Evolutionary conservation across 2,113 vertebrate species (phyloP).

Genomic region (Cyprinodon variegatus): DNA sequence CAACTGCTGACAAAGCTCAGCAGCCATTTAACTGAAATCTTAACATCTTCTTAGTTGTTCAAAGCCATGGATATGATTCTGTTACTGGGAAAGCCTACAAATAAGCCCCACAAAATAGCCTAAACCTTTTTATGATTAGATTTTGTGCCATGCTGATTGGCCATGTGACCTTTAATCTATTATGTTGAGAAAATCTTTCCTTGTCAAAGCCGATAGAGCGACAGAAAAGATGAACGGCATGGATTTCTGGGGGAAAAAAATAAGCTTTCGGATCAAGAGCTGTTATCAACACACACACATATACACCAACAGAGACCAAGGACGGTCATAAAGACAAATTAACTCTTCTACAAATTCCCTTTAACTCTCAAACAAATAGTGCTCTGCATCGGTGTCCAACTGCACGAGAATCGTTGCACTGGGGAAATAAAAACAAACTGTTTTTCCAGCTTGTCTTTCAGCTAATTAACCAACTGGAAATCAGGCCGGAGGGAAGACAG

Average conservation of each 20-base stretch:
- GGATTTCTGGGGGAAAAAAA: conserved; percentile 15
- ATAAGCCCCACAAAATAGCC: conserved; percentile 20
- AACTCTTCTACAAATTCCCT: conserved; percentile 56
- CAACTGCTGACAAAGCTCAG: conserved; percentile 24
- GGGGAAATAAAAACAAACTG: conserved; percentile 73
- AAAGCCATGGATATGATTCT: conserved; percentile 43
- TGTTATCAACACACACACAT: not conserved
- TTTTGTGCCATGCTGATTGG: conserved; percentile 37
- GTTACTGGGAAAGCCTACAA: conserved; percentile 6
- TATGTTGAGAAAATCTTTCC: conserved; percentile 9
- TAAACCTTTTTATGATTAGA: conserved; percentile 31
- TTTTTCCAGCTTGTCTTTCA: conserved; percentile 70
- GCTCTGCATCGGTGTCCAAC: conserved; percentile 44
- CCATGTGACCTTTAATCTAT: conserved; percentile 51
- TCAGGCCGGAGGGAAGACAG: conserved; percentile 59
- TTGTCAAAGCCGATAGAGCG: conserved; percentile 45
- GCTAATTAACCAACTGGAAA: conserved; percentile 79
- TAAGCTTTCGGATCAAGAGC: conserved; percentile 4
- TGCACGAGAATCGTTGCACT: conserved; percentile 64
- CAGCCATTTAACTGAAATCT: conserved; percentile 45
- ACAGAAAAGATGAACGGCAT: conserved; percentile 32
- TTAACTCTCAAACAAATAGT: conserved; percentile 60
- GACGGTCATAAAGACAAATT: conserved; percentile 56
- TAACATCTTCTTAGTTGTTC: conserved; percentile 30
- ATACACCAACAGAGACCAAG: conserved; percentile 37